These are phyloP conservation scores for Monochamus saltuarius DNA, from an alignment of 1,140 invertebrate species.

Conservation along the genomic window DNA sequence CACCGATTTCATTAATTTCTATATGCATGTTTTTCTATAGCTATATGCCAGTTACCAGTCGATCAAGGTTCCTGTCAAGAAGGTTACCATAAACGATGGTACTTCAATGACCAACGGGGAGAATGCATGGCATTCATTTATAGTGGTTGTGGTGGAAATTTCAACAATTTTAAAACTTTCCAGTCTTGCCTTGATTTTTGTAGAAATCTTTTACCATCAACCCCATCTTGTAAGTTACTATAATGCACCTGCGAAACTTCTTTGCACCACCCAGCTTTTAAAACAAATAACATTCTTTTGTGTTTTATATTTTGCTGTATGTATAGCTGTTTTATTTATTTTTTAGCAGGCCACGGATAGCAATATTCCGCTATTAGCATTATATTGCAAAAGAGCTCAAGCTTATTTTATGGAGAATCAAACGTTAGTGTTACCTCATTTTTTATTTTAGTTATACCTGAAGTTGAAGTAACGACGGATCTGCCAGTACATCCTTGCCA, in stretches of 20 bases:
- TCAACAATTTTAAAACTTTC: constrained; percentile 74
- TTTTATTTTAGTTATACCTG: constrained; percentile 25
- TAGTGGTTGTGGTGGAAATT: constrained; percentile 78
- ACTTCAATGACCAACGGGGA: constrained; percentile 72
- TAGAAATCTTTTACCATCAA: constrained; percentile 52
- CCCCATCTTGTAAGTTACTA: constrained; percentile 51
- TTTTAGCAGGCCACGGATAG: too few species aligned
- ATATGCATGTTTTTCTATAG: constrained; percentile 24
- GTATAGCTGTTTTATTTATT: too few species aligned
- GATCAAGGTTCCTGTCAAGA: constrained; percentile 72
- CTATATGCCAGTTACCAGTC: constrained; percentile 62
- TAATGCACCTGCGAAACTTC: too few species aligned
- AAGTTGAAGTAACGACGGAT: constrained; percentile 44
- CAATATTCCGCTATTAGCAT: too few species aligned
- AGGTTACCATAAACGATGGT: constrained; percentile 68
- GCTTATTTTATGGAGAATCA: too few species aligned
- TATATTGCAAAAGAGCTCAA: too few species aligned
- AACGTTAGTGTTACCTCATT: too few species aligned
- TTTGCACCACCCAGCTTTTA: too few species aligned
- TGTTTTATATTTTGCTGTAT: too few species aligned
- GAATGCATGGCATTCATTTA: constrained; percentile 78
- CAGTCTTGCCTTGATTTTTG: constrained; percentile 67
- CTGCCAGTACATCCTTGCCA: constrained; percentile 55
- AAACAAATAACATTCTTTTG: too few species aligned
- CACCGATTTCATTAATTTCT: too few species aligned